Evolutionary conservation across 2,888 invertebrate genomes (phyloP), one percentile per base, ranked within the genome.

Genomic region (Dascillus cervinus): DNA sequence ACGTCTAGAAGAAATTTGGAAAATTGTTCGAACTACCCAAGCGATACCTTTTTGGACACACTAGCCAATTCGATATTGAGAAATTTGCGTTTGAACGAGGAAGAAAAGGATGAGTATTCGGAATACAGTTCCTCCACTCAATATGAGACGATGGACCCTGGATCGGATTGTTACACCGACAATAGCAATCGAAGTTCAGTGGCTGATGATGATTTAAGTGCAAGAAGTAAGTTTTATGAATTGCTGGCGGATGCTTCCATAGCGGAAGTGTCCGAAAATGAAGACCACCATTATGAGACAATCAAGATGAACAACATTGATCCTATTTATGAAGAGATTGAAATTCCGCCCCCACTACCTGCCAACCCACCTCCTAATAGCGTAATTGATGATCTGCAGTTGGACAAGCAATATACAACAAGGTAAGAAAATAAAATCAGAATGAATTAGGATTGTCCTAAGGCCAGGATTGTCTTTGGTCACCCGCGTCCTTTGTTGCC

Each of bases 321-420:
- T 64, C 84, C 82, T 2, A 84, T 85, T 52, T 85, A 85, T 55
- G 84, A 84, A 64, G 82, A 82, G 62, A 82, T 82, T 43, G 81
- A 81, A 49, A 73, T 79, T 60, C 86, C 86, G 31, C 85, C 85
- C 8, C 87, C 87, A 2, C 61, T 88, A 49, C 87, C 87, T 2
- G 61, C 79, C 1, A 82, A 80, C 51, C 84, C 86, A 10, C 87
- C 87, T 1, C 87, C 87, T 0, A 69, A 73, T 40, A 71, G 72
- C n/a, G 66, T 77, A 11, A 38, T 64, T 20, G 74, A 78, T 45
- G 72, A 79, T 26, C 60, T 76, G 41, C 77, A 84, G 34, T 72
- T 83, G 44, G 82, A 82, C 30, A 79, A 81, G 56, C 81, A 83
- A 54, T 70, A 69, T 36, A 78, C 73, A 41, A 75, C 74, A 26